Evolutionary conservation across 2,888 invertebrate genomes (phyloP).

Genomic region (Tetanocera ferruginea): DNA sequence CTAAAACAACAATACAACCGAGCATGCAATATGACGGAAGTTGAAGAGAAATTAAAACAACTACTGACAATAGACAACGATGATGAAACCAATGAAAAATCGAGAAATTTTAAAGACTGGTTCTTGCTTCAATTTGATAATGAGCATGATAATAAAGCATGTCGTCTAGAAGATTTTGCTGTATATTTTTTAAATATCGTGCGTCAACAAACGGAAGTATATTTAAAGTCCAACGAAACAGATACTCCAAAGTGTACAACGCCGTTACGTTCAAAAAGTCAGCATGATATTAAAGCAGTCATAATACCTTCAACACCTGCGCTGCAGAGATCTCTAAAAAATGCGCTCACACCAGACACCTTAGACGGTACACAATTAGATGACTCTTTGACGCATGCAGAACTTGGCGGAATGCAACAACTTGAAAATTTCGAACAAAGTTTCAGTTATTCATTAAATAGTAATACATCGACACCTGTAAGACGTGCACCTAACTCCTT

Average conservation of each 20-base stretch:
- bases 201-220: slow-evolving; percentile 73
- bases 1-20: not conserved
- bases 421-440: slow-evolving; percentile 11
- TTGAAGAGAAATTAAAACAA: slow-evolving; percentile 43
- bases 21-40: slow-evolving; percentile 22
- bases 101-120: slow-evolving; percentile 52
- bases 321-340: not conserved
- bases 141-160: slow-evolving; percentile 27
- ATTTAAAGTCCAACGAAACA: slow-evolving; percentile 54
- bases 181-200: slow-evolving; percentile 74
- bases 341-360: slow-evolving; percentile 21
- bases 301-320: slow-evolving; percentile 2
- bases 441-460: slow-evolving; percentile 35
- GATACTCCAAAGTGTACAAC: slow-evolving; percentile 58
- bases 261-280: slow-evolving; percentile 44
- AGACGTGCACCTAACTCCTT: slow-evolving; percentile 39
- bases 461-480: slow-evolving; percentile 51
- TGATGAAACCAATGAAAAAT: not conserved
- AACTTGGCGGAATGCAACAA: slow-evolving; percentile 24
- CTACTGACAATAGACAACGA: slow-evolving; percentile 35
- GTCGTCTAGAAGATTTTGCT: slow-evolving; percentile 72
- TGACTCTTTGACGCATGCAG: not conserved
- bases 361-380: not conserved
- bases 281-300: slow-evolving; percentile 4
- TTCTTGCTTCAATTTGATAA: slow-evolving; percentile 51